Evolutionary conservation across 2,797 vertebrate genomes (phyloP).

Genomic region (Hemitrygon akajei): DNA sequence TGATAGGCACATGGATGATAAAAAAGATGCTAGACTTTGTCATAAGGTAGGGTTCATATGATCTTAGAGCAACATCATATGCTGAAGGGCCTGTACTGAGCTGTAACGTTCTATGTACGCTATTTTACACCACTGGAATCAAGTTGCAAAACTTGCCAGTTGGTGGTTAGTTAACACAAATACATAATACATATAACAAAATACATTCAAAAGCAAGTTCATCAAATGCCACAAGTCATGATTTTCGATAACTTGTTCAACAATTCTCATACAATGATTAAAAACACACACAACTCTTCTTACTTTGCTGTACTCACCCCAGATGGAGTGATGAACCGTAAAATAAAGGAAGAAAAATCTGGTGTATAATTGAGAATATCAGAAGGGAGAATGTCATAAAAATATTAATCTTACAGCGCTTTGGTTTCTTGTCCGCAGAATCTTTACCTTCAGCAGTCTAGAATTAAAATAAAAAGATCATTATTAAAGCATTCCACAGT

Average conservation of each 20-base stretch:
- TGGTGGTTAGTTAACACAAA: background rate
- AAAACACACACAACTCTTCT: too few relatives aligned
- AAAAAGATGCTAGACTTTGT: too few relatives aligned
- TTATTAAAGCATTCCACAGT: too few relatives aligned
- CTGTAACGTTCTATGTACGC: too few relatives aligned
- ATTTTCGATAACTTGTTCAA: background rate
- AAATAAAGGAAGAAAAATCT: background rate
- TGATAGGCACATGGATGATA: too few relatives aligned
- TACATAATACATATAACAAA: background rate
- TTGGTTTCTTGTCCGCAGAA: constrained; percentile 17
- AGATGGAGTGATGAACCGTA: background rate
- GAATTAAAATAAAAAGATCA: background rate
- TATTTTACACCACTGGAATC: too few relatives aligned
- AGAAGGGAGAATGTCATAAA: background rate
- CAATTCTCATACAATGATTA: background rate
- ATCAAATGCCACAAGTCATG: background rate
- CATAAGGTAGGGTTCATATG: too few relatives aligned
- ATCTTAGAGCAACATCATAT: too few relatives aligned
- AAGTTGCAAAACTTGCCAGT: background rate
- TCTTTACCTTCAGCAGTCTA: constrained; percentile 26
- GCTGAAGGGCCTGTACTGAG: too few relatives aligned
- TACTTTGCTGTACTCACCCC: background rate
- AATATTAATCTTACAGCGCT: constrained; percentile 21
- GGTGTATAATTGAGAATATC: background rate
- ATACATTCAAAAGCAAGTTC: background rate